These are phyloP conservation scores for Macrotrachela quadricornifera DNA, from an alignment of 1,140 invertebrate species.

Conservation along the genomic window DNA sequence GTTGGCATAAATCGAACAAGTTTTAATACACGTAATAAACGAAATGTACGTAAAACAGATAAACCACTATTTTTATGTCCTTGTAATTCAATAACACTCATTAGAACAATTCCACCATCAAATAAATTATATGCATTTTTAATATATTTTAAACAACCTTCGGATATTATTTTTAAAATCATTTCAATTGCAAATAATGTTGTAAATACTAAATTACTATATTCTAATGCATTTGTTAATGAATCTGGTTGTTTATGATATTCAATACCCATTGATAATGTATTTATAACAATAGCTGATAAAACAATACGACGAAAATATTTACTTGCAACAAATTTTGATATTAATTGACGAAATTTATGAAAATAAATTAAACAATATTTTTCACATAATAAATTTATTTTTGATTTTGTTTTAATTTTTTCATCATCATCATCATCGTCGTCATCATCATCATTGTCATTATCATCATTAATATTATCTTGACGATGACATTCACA, in stretches of 20 bases:
- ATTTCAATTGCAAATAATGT: constrained; percentile 87
- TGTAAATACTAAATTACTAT: constrained; percentile 88
- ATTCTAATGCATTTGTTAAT: constrained; percentile 76
- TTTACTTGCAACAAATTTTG: constrained; percentile 28
- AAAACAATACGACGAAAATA: constrained; percentile 90
- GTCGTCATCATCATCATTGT: constrained; percentile 40
- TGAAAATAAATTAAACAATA: background rate
- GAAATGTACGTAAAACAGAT: constrained; percentile 85
- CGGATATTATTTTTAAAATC: constrained; percentile 78
- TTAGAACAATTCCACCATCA: constrained; percentile 86
- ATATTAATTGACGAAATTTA: constrained; percentile 10
- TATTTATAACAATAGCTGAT: constrained; percentile 91
- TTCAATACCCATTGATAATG: constrained; percentile 95
- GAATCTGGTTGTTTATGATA: constrained; percentile 83
- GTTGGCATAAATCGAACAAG: constrained; percentile 95
- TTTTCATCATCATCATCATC: background rate
- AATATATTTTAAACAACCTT: constrained; percentile 85
- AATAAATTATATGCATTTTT: constrained; percentile 97
- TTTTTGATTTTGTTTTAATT: background rate
- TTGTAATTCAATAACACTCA: constrained; percentile 37
- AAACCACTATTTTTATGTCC: constrained; percentile 43
- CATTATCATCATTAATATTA: too few species aligned
- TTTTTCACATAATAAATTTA: background rate
- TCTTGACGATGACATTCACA: background rate
- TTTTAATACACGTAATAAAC: constrained; percentile 80